Base-by-base conservation (phyloP, 2,888 invertebrate genomes). In the Cerastis rubricosa region DNA sequence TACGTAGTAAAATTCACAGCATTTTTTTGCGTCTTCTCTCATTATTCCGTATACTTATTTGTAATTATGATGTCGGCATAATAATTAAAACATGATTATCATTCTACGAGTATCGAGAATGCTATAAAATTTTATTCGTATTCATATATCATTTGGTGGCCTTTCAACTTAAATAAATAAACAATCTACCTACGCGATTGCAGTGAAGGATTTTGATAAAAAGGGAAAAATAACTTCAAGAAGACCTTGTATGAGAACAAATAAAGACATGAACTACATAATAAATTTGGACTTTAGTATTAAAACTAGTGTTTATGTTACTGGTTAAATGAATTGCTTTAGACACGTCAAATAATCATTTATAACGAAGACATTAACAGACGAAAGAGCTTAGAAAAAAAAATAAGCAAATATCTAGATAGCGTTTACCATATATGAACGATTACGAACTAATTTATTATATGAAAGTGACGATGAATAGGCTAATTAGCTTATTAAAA, bases 201-300 rank as follows among this genome's bases (percentile, higher is more conserved):
- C 45, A 69, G 54, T 72, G 79, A 88, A 86, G 87, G 88, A n/a
- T 85, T 76, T 78, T 84, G 76, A 88, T 81, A 84, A 86, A 87
- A 84, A 78, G 69, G 70, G 64, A 73, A 80, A 84, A 74, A 84
- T 75, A 61, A 54, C 61, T 71, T 74, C 9, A 61, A 25, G 11
- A 35, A 69, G 49, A 75, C 85, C 75, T 83, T 80, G 71, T 74
- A 12, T 14, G 19, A 76, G 47, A 61, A 74, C 35, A 83, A 80
- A 71, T 69, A 84, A 83, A 83, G 59, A 70, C 40, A 75, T 12
- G 29, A 40, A 65, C 51, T 40, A 69, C 25, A 25, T 43, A 77
- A 43, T 66, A 65, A 65, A 29, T 59, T n/a, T 40, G 43, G 29
- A 22, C 7, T 61, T 81, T 40, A 22, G 22, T 64, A 64, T 57